Base-by-base conservation (phyloP, 2,888 invertebrate species). In the Drosophila aldrichi region DNA sequence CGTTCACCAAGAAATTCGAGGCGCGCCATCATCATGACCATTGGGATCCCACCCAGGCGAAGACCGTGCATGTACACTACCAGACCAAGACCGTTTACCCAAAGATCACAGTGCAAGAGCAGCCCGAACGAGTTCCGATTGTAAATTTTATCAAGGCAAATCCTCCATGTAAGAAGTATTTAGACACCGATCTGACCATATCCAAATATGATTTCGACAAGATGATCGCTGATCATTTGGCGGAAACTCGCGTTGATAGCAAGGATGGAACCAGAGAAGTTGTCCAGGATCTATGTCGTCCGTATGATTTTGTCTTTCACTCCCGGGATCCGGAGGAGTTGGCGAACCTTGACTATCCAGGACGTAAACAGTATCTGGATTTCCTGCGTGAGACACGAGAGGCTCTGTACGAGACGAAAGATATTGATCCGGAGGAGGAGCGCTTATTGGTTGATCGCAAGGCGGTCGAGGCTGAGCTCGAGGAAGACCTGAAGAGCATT, bases 11-110 rank as follows among this genome's bases (percentile, higher is more conserved):
- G 0, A 70, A 82, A 4, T 90, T 93, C 10, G 89, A 92, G 44
- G 87, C 88, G 0, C 88, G 93, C 0, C 92, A 92, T 64, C 93
- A 93, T 74, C 92, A 93, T 63, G 92, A 91, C 60, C 93, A 93
- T 67, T 90, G 88, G 86, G 77, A 91, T 38, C 89, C 91, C 2
- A 91, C 90, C 0, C 91, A 93, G 57, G 81, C 81, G 29, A 91
- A 91, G 34, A 46, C 51, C 0, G 85, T 93, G 0, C 72, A 89
- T 63, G 91, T 92, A 2, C 90, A 88, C n/a, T 93, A 93, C 56
- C 82, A 88, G 34, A 75, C 88, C 0, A 83, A 90, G 49, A 76
- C 91, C 0, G 84, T 91, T 0, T 55, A 74, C 9, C 89, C 92
- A 0, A 77, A 90, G 70, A 80, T 77, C 7, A 82, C 89, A 8